These are phyloP conservation scores for Salvelinus namaycush DNA, from an alignment of 2,113 vertebrate genomes.

Conservation along the genomic window DNA sequence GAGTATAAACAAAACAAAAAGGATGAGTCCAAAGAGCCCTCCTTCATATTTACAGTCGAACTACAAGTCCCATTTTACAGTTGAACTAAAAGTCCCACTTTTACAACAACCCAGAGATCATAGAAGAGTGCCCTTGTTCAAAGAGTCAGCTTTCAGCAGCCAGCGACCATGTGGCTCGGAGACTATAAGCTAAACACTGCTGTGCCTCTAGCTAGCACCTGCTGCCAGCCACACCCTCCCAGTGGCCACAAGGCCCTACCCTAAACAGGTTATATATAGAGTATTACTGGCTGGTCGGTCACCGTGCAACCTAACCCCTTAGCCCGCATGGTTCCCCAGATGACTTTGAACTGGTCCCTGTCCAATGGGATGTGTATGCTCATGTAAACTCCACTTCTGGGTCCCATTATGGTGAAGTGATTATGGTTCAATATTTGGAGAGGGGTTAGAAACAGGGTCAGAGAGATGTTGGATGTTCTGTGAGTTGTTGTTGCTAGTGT, in stretches of 20 bases:
- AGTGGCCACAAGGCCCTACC: neutral
- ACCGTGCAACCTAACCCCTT: neutral
- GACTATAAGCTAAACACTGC: conserved; percentile 8
- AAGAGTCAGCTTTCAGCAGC: neutral
- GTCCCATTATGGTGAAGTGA: neutral
- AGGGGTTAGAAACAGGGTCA: no score
- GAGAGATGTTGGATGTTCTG: no score
- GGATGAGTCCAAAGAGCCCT: neutral
- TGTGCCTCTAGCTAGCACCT: conserved; percentile 35
- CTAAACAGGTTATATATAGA: neutral
- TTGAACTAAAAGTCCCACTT: neutral
- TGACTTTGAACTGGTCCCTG: neutral
- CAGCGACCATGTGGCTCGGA: neutral
- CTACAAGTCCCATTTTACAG: neutral
- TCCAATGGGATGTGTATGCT: neutral
- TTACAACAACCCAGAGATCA: neutral
- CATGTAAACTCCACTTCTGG: neutral
- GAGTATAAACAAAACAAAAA: no score
- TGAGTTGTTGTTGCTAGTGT: no score
- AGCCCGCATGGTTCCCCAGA: neutral
- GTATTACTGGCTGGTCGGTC: neutral
- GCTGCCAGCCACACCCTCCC: conserved; percentile 34
- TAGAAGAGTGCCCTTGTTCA: neutral
- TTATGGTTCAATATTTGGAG: no score
- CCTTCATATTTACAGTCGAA: neutral